Evolutionary conservation across 1,140 invertebrate genomes (phyloP).

Genomic region (Stenopsyche tienmushanensis): DNA sequence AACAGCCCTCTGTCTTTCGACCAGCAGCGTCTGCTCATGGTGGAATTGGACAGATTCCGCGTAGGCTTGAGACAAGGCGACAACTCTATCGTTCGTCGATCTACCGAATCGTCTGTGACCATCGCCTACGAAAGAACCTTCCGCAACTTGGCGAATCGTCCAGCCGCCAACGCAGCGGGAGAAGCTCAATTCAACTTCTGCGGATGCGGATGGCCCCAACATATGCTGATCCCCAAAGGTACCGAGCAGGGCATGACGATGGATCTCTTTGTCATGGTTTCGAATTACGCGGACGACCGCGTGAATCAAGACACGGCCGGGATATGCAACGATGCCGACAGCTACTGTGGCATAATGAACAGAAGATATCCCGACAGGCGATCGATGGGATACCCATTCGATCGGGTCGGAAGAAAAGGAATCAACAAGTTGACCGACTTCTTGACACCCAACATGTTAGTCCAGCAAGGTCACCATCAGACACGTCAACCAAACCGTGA

Average conservation of each 20-base stretch:
- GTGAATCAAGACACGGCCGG: slow-evolving; percentile 49
- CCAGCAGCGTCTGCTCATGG: slow-evolving; percentile 69
- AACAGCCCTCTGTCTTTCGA: slow-evolving; percentile 62
- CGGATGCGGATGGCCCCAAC: slow-evolving; percentile 85
- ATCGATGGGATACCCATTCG: slow-evolving; percentile 79
- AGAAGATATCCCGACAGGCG: slow-evolving; percentile 69
- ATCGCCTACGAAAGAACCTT: slow-evolving; percentile 73
- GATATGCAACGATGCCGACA: slow-evolving; percentile 66
- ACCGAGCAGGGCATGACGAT: slow-evolving; percentile 64
- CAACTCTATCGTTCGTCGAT: slow-evolving; percentile 63
- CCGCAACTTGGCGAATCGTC: slow-evolving; percentile 59
- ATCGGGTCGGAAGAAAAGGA: slow-evolving; percentile 56
- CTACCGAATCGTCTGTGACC: slow-evolving; percentile 68
- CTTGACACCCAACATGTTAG: slow-evolving; percentile 67
- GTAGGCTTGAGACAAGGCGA: slow-evolving; percentile 61
- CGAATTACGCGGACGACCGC: slow-evolving; percentile 70
- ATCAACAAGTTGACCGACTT: slow-evolving; percentile 61
- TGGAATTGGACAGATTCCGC: slow-evolving; percentile 78
- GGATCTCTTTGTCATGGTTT: slow-evolving; percentile 79
- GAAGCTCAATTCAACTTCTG: slow-evolving; percentile 73
- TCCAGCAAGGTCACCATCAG: slow-evolving; percentile 55
- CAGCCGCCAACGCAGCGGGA: slow-evolving; percentile 52
- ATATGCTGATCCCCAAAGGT: slow-evolving; percentile 79
- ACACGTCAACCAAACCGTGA: slow-evolving; percentile 48
- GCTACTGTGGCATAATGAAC: slow-evolving; percentile 73